Evolutionary conservation across 2,888 invertebrate genomes (phyloP).

Genomic region (Epinotia demarniana): DNA sequence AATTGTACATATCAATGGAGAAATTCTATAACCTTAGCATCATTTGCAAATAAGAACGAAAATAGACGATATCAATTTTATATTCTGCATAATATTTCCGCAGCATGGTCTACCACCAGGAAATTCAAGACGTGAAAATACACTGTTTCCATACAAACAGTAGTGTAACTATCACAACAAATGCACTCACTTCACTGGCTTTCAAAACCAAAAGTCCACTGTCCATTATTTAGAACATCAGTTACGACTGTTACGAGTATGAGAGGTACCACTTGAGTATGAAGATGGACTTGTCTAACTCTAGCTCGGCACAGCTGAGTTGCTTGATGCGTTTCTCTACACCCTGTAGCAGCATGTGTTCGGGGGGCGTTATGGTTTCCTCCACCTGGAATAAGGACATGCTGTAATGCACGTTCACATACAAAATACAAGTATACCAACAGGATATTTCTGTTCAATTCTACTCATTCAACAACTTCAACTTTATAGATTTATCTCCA

Average conservation of each 20-base stretch:
- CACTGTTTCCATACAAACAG: neutral
- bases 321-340: conserved; percentile 91
- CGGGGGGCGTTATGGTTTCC: conserved; percentile 94
- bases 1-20: too few relatives aligned
- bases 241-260: conserved; percentile 61
- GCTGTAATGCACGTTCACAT: too few relatives aligned
- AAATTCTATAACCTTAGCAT: neutral
- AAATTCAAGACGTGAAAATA: neutral
- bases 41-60: neutral
- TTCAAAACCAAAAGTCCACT: neutral
- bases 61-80: neutral
- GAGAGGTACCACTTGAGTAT: conserved; percentile 90
- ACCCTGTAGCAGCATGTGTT: conserved; percentile 89
- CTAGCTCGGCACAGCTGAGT: conserved; percentile 90
- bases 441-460: too few relatives aligned
- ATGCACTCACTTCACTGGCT: neutral
- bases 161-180: neutral
- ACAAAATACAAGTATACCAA: too few relatives aligned
- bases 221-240: conserved; percentile 41
- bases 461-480: too few relatives aligned
- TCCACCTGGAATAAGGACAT: conserved; percentile 84
- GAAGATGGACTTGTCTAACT: conserved; percentile 93
- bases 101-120: neutral
- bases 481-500: too few relatives aligned
- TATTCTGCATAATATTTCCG: too few relatives aligned